Evolutionary conservation across 2,888 invertebrate genomes (phyloP), one percentile per base, ranked within the genome.

Genomic region (Neria commutata): DNA sequence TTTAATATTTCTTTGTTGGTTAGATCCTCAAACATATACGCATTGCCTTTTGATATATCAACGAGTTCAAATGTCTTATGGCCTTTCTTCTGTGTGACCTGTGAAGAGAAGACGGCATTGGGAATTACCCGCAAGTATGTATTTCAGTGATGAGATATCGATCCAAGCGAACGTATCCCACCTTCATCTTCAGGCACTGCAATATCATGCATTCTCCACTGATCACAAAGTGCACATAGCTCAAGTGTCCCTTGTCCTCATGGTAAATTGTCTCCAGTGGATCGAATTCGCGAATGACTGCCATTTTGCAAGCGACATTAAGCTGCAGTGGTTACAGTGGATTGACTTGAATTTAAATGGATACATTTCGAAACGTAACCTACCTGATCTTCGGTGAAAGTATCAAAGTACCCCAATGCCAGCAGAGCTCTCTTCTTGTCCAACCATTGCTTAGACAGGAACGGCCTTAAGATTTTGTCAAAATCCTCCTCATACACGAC

Each of bases 401-500:
- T 71, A 40, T 75, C 67, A 42, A 81, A 81, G 63, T 79, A 81
- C 46, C 77, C 74, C 58, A 81, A 71, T 17, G 76, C 64, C 58
- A 56, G 67, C 5, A 81, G 33, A 51, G 80, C 76, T 11, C 40
- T 52, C 50, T 70, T 72, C 54, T 76, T 79, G 26, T 80, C 73
- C 54, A 67, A 54, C 79, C 77, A 79, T 68, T 70, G 68, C 48
- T 72, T 71, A 63, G 71, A 64, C 80, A 81, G 79, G 54, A 64
- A 69, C 2, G 72, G 65, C 11, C 70, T 68, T 29, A 80, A 63
- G 60, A 76, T 67, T 5, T 24, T 24, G 52, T 66, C 65, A 70
- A 90, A 91, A 68, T 88, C 87, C 50, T 68, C 84, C 64, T 85
- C 86, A 77, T 85, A 84, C 54, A 91, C 74, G 37, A 83, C 84